phyloP scores from a whole-genome alignment of 2,797 vertebrate genomes.

The Eremophila alpestris region DNA sequence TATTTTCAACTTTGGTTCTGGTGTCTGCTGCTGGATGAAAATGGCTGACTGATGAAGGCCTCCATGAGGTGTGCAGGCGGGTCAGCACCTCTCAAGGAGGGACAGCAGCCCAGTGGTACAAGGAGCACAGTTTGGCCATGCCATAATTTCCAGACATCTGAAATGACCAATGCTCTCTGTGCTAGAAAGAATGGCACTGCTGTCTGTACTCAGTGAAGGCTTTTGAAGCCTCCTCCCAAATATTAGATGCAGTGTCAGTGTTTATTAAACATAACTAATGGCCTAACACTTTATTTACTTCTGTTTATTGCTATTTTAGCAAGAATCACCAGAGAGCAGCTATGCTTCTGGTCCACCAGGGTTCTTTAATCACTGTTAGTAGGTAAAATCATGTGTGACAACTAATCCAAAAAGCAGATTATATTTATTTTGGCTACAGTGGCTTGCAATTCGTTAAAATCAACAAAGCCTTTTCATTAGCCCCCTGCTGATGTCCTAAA shows the following conservation, averaged over 20 bases:
- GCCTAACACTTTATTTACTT: constrained; percentile 85
- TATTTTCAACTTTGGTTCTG: constrained; percentile 8
- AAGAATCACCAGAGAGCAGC: constrained; percentile 83
- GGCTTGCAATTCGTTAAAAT: constrained; percentile 95
- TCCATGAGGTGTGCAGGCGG: background rate
- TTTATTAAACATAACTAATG: constrained; percentile 94
- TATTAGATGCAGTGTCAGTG: constrained; percentile 85
- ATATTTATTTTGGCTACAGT: constrained; percentile 98
- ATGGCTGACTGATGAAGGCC: background rate
- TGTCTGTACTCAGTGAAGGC: constrained; percentile 55
- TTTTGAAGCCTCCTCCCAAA: constrained; percentile 79
- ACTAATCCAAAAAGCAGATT: constrained; percentile 98
- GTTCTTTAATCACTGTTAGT: constrained; percentile 87
- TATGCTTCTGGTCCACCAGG: constrained; percentile 80
- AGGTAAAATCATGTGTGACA: constrained; percentile 92
- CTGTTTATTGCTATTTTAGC: constrained; percentile 84
- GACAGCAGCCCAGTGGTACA: background rate
- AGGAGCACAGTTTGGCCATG: background rate
- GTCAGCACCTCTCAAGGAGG: background rate
- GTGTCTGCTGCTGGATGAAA: background rate
- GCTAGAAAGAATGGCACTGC: background rate
- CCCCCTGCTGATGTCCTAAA: constrained; percentile 94
- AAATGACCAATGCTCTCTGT: background rate
- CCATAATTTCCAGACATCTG: background rate
- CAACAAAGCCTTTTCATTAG: constrained; percentile 98